Evolutionary conservation across 2,797 vertebrate genomes (phyloP).

Genomic region (Cyprinella venusta): DNA sequence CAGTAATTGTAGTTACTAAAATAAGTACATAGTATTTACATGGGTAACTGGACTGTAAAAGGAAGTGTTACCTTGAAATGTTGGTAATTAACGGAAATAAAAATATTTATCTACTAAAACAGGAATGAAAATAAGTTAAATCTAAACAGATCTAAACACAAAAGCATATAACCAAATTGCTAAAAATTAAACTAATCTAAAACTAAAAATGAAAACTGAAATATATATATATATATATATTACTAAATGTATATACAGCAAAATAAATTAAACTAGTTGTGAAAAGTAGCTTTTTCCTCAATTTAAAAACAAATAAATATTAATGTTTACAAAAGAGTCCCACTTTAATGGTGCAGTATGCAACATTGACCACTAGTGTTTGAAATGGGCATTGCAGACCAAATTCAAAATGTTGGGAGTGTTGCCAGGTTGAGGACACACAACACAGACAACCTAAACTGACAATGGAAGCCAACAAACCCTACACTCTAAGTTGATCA

Average conservation of each 20-base stretch:
- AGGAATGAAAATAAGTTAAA: neutral
- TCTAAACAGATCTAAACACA: neutral
- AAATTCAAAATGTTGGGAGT: neutral
- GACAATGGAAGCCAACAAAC: neutral
- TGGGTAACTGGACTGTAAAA: too few species aligned
- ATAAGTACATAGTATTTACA: too few species aligned
- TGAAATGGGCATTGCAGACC: neutral
- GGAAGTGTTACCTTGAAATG: too few species aligned
- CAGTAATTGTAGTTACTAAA: too few species aligned
- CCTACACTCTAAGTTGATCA: neutral
- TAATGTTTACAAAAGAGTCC: neutral
- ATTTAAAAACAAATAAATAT: too few species aligned
- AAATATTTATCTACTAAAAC: neutral
- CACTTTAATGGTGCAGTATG: neutral
- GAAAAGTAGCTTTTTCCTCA: neutral
- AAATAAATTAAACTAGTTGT: too few species aligned
- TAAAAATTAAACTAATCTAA: neutral
- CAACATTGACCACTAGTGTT: neutral
- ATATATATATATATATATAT: too few species aligned
- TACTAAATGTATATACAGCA: neutral
- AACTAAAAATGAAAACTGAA: neutral
- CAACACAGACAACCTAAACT: neutral
- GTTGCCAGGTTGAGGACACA: neutral
- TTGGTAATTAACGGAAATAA: neutral
- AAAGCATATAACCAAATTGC: neutral